Evolutionary conservation across 1,140 invertebrate species (phyloP), one percentile per base, ranked within the genome.

Genomic region (Zaprionus taronus): DNA sequence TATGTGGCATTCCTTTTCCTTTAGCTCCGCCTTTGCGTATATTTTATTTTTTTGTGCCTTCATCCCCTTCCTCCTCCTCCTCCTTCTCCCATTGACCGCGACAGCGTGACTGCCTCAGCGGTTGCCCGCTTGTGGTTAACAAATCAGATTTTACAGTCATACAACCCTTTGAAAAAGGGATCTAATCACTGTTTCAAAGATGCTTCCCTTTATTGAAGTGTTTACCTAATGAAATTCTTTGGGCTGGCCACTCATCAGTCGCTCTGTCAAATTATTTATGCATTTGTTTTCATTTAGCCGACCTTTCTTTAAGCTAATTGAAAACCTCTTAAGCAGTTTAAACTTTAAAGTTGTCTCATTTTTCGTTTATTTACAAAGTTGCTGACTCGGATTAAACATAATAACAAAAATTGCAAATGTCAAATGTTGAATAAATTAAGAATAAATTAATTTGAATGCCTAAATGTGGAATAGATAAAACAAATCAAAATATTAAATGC

Each of bases 1-100:
- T 85, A 90, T 84, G 72, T 77, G 67, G 80, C 73, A 38, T 64
- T n/a, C 5, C 17, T 41, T 57, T 58, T 49, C 7, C 47, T 55
- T 66, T 24, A 44, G 11, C 5, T 51, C 20, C 12, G 20, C 41
- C 41, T 47, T 47, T 51, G 20, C 17, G 20, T 51, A 51, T 51
- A 51, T n/a, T 20, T 51, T 51, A 51, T 51, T 49, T 22, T 22
- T 51, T 51, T 49, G 14, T 41, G 4, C 15, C 38, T 24, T 24
- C 22, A 7, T 1, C 26, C 5, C 26, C 26, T 5, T 4, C 15
- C 9, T 49, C 5, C n/a, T 49, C 36, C 49, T 44, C 22, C 36
- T 26, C 57, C 38, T 11, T 9, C n/a, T 57, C 20, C 5, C 17
- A 14, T 34, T 15, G 55, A 58, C 70, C 53, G 41, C 53, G 28